Conservation (phyloP, 2,888 invertebrate genomes). For the Buathra laborator region DNA sequence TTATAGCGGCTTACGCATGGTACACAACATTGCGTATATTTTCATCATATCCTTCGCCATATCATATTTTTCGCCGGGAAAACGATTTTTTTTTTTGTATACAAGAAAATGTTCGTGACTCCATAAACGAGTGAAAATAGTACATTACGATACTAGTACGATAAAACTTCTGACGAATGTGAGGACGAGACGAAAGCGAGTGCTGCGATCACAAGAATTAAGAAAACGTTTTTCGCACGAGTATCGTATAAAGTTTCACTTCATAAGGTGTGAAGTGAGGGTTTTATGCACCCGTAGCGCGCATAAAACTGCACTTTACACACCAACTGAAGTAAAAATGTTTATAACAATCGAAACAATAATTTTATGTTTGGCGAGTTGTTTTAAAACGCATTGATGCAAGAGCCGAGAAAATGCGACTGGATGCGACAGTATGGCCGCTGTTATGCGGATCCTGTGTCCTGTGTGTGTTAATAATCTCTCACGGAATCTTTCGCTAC, state of each 20-base stretch:
- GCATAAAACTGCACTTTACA: not conserved
- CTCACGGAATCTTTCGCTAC: too few species aligned
- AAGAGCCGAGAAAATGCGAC: not conserved
- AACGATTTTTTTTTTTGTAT: too few species aligned
- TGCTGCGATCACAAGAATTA: too few species aligned
- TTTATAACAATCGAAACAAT: not conserved
- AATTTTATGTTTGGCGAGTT: not conserved
- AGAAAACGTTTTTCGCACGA: too few species aligned
- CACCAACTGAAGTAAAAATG: not conserved
- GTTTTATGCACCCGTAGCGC: not conserved
- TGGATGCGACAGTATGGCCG: conserved; percentile 9
- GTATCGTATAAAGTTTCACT: too few species aligned
- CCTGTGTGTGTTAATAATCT: not conserved
- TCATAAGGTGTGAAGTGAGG: too few species aligned
- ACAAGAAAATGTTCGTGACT: too few species aligned
- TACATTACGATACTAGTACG: too few species aligned
- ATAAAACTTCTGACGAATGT: too few species aligned
- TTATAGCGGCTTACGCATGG: conserved; percentile 55
- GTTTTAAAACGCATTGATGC: conserved; percentile 3
- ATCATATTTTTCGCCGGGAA: not conserved
- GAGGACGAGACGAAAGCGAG: too few species aligned
- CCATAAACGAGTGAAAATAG: too few species aligned
- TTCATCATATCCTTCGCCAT: not conserved
- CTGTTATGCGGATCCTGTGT: not conserved
- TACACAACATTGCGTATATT: conserved; percentile 11